Evolutionary conservation across 2,113 vertebrate genomes (phyloP), one percentile per base, ranked within the genome.

Genomic region (Tretioscincus oriximinensis): DNA sequence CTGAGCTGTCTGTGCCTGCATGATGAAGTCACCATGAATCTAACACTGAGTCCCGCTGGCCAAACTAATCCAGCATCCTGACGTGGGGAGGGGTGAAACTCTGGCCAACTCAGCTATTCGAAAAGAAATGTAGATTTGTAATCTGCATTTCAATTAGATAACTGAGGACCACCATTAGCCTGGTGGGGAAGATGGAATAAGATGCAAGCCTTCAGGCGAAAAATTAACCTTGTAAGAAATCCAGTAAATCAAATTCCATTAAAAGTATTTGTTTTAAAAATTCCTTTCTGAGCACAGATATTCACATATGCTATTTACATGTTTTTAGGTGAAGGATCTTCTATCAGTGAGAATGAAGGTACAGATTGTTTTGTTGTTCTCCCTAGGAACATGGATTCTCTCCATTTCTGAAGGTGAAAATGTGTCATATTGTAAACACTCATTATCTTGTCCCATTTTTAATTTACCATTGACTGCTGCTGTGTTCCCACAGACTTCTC

Each of bases 331-430:
- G 68, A 73, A 45, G 16, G 49, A 18, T 21, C 29, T 24, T 5
- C 18, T 16, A 51, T 7, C 11, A 66, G 7, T 3, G 16, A 45
- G 47, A 73, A 86, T 83, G 85, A 83, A 61, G 60, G 1, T 14
- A 21, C 12, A 51, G 10, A 58, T 31, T 2, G 1, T 76, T 72
- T 47, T 76, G 8, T 66, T 76, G 26, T 41, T 85, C 28, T 61
- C 29, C 69, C 77, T 76, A n/a, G 73, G 66, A 29, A 9, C 7
- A 1, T 21, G 79, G 60, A 4, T 76, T 61, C 67, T 81, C n/a
- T 45, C 28, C 3, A 9, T 45, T 64, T 76, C 49, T 24, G 72
- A 67, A 76, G 81, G 81, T 83, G 20, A 83, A 35, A 22, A 45
- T 6, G 1, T 10, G 12, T 20, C 41, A 14, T 29, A 21, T 29